A percentile compares a stretch with the other conserved stretches of the same genome.
Conservation (phyloP, 2,113 vertebrate species). For the Peromyscus leucopus region DNA sequence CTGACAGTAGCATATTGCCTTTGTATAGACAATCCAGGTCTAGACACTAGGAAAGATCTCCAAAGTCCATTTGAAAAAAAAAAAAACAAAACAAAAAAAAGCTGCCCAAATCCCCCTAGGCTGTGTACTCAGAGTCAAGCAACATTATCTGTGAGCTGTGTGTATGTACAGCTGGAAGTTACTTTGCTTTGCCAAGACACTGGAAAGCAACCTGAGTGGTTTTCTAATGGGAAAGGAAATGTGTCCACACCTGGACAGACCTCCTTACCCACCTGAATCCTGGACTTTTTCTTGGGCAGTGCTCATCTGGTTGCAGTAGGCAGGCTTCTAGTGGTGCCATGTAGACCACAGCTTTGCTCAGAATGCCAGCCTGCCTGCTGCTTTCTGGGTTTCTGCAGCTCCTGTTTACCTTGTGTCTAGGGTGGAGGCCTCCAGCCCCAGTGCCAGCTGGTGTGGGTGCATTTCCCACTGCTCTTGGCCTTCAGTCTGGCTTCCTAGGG, state of each 20-base stretch:
- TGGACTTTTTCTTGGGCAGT: background rate
- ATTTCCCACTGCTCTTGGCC: background rate
- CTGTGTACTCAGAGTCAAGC: background rate
- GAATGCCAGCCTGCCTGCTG: background rate
- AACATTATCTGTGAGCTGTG: background rate
- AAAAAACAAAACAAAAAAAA: background rate
- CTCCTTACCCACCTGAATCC: background rate
- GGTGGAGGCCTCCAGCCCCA: background rate
- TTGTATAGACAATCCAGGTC: background rate
- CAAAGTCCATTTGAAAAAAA: background rate
- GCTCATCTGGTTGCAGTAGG: background rate
- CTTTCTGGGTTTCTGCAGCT: slow-evolving; percentile 17
- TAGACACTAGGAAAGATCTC: background rate
- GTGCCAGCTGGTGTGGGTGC: background rate
- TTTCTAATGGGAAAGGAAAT: slow-evolving; percentile 24
- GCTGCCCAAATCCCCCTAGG: background rate
- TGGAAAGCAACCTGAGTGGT: background rate
- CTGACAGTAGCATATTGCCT: background rate
- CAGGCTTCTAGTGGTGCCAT: background rate
- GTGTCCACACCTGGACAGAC: background rate
- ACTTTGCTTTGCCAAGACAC: background rate
- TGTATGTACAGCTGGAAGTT: background rate
- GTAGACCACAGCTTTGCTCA: background rate
- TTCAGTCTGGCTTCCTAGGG: background rate
- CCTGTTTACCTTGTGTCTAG: background rate